Conservation (phyloP, 2,113 vertebrate species). For the Podarcis raffonei region DNA sequence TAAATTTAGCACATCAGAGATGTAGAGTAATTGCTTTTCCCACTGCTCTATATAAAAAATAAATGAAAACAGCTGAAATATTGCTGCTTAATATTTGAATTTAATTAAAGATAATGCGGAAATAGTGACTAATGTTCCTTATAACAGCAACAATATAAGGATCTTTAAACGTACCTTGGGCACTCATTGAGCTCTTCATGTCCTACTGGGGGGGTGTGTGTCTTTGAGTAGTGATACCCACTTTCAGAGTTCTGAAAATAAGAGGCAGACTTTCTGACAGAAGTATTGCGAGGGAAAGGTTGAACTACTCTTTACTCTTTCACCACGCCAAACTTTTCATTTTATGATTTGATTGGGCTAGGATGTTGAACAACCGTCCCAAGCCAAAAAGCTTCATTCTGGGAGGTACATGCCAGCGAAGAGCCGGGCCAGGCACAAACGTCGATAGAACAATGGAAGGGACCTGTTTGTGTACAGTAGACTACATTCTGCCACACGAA, state of each 20-base stretch:
- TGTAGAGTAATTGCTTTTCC: conserved; percentile 57
- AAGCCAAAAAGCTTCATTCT: background rate
- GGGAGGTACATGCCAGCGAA: background rate
- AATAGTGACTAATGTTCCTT: conserved; percentile 23
- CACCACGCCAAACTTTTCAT: background rate
- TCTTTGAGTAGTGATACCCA: background rate
- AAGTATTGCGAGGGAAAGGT: background rate
- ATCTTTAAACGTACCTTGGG: rapidly evolving
- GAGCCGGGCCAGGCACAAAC: background rate
- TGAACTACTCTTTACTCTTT: background rate
- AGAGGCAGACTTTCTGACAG: background rate
- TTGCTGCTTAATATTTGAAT: conserved; percentile 30
- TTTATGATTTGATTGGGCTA: background rate
- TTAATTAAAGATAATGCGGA: conserved; percentile 63
- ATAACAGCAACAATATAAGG: rapidly evolving
- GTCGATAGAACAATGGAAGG: too few species aligned
- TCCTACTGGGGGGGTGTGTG: too few species aligned
- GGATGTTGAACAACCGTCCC: background rate
- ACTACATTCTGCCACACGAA: too few species aligned
- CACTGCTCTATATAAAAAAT: conserved; percentile 30
- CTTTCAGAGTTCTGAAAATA: background rate
- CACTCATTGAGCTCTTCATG: background rate
- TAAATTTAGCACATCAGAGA: conserved; percentile 58
- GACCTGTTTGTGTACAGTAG: too few species aligned
- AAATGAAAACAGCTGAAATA: conserved; percentile 57